Evolutionary conservation across 1,140 invertebrate genomes (phyloP).

Genomic region (Brachionus koreanus): DNA sequence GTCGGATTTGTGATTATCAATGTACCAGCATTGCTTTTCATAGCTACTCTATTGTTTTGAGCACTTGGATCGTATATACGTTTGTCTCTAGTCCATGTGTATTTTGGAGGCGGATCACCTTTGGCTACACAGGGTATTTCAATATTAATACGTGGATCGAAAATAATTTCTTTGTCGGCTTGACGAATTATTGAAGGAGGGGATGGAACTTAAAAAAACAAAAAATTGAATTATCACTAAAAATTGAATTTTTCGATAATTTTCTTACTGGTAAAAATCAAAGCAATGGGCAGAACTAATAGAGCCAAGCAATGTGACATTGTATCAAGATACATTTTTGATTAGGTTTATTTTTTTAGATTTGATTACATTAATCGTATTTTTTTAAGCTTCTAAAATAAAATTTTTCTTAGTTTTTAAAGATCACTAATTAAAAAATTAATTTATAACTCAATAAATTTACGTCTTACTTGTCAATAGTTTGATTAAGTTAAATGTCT

Average conservation of each 20-base stretch:
- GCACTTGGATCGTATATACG: constrained; percentile 44
- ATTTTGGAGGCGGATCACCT: constrained; percentile 38
- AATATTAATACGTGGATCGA: constrained; percentile 42
- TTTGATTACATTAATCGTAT: not conserved
- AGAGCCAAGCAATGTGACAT: not conserved
- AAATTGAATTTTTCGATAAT: not conserved
- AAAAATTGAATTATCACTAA: too few relatives aligned
- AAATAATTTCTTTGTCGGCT: constrained; percentile 41
- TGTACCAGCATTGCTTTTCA: constrained; percentile 64
- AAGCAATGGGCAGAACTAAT: not conserved
- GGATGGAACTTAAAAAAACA: constrained; percentile 44
- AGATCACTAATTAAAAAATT: not conserved
- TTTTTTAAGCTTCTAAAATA: not conserved
- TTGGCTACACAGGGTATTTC: constrained; percentile 45
- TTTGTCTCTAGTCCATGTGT: constrained; percentile 44
- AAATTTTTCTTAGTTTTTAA: not conserved
- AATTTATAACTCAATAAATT: not conserved
- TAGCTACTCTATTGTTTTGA: constrained; percentile 43
- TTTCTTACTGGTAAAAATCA: constrained; percentile 11
- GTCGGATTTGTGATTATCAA: constrained; percentile 79
- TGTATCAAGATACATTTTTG: not conserved
- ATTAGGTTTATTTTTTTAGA: not conserved
- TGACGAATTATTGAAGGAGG: constrained; percentile 32
- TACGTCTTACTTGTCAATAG: not conserved
- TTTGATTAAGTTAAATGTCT: not conserved